These are phyloP conservation scores for Microhierax caerulescens DNA, from an alignment of 2,797 vertebrate genomes.

Conservation along the genomic window DNA sequence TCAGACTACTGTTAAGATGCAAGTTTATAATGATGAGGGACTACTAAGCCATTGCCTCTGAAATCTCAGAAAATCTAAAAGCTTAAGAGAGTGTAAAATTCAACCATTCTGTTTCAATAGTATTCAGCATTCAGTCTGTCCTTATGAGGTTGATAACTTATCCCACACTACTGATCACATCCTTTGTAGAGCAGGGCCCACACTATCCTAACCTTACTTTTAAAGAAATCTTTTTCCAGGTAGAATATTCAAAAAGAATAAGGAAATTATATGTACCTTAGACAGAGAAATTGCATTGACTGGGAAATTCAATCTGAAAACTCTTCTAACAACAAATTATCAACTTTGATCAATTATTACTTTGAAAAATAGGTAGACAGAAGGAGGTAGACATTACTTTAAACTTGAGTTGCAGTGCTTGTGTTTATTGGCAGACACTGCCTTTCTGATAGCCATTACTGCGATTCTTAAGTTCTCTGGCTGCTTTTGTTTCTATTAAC, in stretches of 20 bases:
- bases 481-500: not conserved
- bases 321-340: not conserved
- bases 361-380: not conserved
- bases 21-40: not conserved
- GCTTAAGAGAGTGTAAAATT: not conserved
- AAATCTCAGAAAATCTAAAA: not conserved
- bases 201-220: not conserved
- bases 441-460: not conserved
- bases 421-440: not conserved
- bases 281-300: not conserved
- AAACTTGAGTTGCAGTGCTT: not conserved
- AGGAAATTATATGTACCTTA: not conserved
- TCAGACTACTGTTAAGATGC: not conserved
- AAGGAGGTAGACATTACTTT: not conserved
- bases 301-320: not conserved
- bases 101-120: not conserved
- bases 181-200: not conserved
- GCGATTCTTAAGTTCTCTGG: not conserved
- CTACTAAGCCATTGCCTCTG: not conserved
- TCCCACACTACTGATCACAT: not conserved
- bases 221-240: not conserved
- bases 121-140: not conserved
- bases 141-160: not conserved
- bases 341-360: not conserved
- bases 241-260: not conserved